Evolutionary conservation across 2,888 invertebrate species (phyloP), one percentile per base, ranked within the genome.

Genomic region (Oscheius sp.): DNA sequence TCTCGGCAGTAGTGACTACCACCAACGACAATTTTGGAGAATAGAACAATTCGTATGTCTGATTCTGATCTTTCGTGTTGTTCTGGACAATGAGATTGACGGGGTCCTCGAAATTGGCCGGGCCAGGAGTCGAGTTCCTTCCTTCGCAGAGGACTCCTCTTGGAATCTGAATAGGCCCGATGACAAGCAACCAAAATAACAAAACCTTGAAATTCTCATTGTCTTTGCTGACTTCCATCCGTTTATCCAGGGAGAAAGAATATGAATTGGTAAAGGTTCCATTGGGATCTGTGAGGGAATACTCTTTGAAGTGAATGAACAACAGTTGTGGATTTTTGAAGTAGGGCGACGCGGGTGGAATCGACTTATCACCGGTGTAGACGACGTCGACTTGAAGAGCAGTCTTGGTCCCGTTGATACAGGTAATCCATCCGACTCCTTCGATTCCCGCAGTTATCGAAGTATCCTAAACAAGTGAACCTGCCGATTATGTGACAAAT

Each of bases 281-380:
- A 49, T 49, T 25, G 16, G 55, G 25, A 55, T 18, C 49, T 2
- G 49, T 49, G 6, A 43, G n/a, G 21, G 53, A 21, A 53, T 49
- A 59, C 25, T 56, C 21, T 7, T 45, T 58, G 35, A 70, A 43
- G 2, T 58, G 69, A 27, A 70, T 16, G 49, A 58, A 70, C 45
- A 70, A 16, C n/a, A 70, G 25, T 18, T 58, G 56, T 2, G 69
- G 69, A 45, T 70, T 70, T 12, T 41, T 43, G 58, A 70, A 70
- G 16, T 13, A 9, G 21, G 58, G 25, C 0, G 68, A 68, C 3
- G 55, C 55, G 21, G 56, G 69, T 1, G 29, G 25, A 23, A 70
- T 7, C 2, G 69, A 70, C 1, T 29, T 12, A 16, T 56, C 25
- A 7, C 23, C 69, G 7, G 69, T 18, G 46, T 45, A 70, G 16